These are phyloP conservation scores for Chiridota heheva DNA, from an alignment of 35 echinoderm and acorn worm species.

Conservation along the genomic window DNA sequence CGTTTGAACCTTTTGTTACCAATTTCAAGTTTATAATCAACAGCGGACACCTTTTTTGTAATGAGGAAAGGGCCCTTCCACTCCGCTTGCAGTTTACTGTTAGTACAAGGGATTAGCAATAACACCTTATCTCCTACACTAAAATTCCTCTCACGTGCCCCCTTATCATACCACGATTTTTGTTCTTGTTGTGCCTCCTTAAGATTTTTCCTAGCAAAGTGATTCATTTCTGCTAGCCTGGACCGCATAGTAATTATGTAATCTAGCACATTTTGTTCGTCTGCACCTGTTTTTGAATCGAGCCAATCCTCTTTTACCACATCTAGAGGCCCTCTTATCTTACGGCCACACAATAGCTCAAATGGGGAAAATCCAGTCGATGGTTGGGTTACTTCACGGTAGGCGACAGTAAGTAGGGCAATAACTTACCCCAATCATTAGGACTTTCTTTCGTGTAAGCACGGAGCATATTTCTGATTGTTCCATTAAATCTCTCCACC, in stretches of 20 bases:
- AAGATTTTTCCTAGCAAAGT: neutral
- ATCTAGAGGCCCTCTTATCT: constrained; percentile 38
- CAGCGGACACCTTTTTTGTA: constrained; percentile 30
- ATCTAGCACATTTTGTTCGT: neutral
- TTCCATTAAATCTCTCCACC: constrained; percentile 55
- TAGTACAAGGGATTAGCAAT: neutral
- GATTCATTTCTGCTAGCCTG: neutral
- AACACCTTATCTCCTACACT: constrained; percentile 3
- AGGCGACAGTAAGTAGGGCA: constrained; percentile 56
- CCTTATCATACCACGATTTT: constrained; percentile 36
- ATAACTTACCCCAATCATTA: constrained; percentile 51
- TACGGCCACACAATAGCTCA: constrained; percentile 36
- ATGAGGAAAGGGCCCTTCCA: constrained; percentile 54
- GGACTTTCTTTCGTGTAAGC: constrained; percentile 4
- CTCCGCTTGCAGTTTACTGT: constrained; percentile 43
- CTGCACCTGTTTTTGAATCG: constrained; percentile 1
- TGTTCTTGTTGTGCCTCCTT: constrained; percentile 15
- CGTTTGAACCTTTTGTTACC: no score
- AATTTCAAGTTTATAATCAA: no score
- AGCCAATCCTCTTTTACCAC: constrained; percentile 15
- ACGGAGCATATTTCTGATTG: constrained; percentile 51
- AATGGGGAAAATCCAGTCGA: constrained; percentile 32
- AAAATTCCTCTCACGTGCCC: neutral
- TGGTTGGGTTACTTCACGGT: constrained; percentile 41
- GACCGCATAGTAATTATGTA: constrained; percentile 5